phyloP scores from a whole-genome alignment of 2,888 invertebrate genomes.

The Brassicogethes aeneus region DNA sequence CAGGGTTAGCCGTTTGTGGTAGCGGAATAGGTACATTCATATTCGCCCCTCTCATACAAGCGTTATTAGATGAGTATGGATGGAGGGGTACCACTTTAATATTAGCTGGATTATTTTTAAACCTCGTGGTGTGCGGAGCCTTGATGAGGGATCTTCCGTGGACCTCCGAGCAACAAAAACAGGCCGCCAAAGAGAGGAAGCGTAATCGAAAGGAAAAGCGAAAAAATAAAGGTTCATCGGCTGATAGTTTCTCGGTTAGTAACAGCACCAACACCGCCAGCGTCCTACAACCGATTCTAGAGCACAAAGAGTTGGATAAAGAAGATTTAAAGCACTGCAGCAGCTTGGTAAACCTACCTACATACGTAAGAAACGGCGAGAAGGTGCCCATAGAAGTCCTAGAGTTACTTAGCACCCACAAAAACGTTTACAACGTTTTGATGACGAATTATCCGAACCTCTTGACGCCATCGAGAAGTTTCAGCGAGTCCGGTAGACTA shows the following conservation, averaged over 20 bases:
- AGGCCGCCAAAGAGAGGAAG: constrained; percentile 54
- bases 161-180: constrained; percentile 54
- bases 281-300: constrained; percentile 44
- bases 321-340: constrained; percentile 51
- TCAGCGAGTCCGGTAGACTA: constrained; percentile 55
- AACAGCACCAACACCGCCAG: constrained; percentile 59
- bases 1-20: constrained; percentile 78
- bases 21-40: constrained; percentile 84
- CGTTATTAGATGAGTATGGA: constrained; percentile 65
- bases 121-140: constrained; percentile 72
- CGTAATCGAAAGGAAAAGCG: constrained; percentile 49
- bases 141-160: constrained; percentile 70
- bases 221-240: constrained; percentile 52
- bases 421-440: constrained; percentile 61
- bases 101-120: constrained; percentile 69
- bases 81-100: constrained; percentile 81
- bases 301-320: constrained; percentile 25
- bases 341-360: constrained; percentile 79
- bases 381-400: constrained; percentile 69
- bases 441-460: constrained; percentile 68
- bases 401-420: constrained; percentile 59
- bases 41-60: constrained; percentile 71
- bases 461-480: constrained; percentile 62
- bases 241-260: constrained; percentile 60
- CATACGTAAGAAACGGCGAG: constrained; percentile 70